phyloP scores from a whole-genome alignment of 2,113 vertebrate species.

The Albula glossodonta region DNA sequence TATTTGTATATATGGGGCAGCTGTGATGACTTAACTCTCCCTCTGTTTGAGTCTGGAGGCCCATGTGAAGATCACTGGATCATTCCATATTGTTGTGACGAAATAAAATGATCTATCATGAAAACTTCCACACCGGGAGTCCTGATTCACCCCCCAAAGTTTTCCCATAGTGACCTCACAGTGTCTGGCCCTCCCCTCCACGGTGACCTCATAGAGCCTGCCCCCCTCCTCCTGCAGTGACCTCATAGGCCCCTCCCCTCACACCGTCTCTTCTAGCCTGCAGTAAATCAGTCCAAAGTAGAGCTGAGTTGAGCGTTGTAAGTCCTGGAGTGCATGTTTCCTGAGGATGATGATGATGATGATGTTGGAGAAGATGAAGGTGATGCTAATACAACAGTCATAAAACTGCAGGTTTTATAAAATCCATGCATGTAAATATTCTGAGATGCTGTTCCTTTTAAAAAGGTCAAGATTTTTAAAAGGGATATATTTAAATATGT shows the following conservation, averaged over 20 bases:
- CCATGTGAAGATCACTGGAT: conserved; percentile 66
- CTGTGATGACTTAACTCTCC: conserved; percentile 83
- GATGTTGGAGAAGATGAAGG: not conserved
- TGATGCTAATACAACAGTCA: not conserved
- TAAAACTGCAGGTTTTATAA: no score
- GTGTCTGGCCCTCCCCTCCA: not conserved
- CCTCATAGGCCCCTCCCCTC: not conserved
- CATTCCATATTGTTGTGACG: conserved; percentile 74
- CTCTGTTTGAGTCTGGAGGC: conserved; percentile 74
- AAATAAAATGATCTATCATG: conserved; percentile 51
- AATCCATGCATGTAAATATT: no score
- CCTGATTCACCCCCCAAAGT: not conserved
- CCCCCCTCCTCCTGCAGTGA: not conserved
- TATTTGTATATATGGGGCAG: conserved; percentile 88
- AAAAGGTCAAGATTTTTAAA: no score
- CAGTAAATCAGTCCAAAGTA: not conserved
- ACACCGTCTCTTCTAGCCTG: not conserved
- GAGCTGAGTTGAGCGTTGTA: not conserved
- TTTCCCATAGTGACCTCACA: no score
- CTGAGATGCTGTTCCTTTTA: no score
- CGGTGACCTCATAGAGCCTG: not conserved
- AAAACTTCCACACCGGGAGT: conserved; percentile 7
- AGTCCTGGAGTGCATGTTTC: not conserved
- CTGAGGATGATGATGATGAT: not conserved
- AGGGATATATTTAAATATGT: no score